These are phyloP conservation scores for Lanistes nyassanus DNA, from an alignment of 1,140 invertebrate species.

Conservation along the genomic window DNA sequence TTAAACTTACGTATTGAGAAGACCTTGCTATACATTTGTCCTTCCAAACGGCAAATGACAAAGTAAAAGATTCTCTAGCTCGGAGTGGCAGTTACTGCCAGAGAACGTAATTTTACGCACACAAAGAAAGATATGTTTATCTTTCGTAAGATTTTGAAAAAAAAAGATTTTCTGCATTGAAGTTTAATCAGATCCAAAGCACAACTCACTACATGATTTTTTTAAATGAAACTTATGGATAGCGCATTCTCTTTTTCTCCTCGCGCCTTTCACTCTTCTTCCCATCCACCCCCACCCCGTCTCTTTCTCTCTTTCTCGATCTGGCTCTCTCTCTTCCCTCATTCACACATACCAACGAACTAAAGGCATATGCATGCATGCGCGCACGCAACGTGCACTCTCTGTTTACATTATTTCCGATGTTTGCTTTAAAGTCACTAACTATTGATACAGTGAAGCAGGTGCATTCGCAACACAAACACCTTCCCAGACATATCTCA, in stretches of 20 bases:
- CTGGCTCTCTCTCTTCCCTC: conserved; percentile 4
- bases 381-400: too few relatives aligned
- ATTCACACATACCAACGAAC: too few relatives aligned
- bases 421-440: too few relatives aligned
- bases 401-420: too few relatives aligned
- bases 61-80: too few relatives aligned
- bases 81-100: background rate
- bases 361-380: too few relatives aligned
- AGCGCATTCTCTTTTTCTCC: background rate
- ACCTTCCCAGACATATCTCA: too few relatives aligned
- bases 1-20: too few relatives aligned
- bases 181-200: background rate
- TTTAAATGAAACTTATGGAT: background rate
- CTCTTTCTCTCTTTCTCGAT: conserved; percentile 12
- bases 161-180: background rate
- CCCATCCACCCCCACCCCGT: background rate
- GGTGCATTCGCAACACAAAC: too few relatives aligned
- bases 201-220: background rate
- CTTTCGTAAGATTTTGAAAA: background rate
- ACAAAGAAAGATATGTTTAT: conserved; percentile 6
- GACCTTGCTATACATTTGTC: too few relatives aligned
- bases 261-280: background rate
- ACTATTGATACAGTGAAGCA: too few relatives aligned
- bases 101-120: background rate
- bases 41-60: too few relatives aligned